Conservation (phyloP, 2,888 invertebrate genomes). For the Clepsis dumicolana region DNA sequence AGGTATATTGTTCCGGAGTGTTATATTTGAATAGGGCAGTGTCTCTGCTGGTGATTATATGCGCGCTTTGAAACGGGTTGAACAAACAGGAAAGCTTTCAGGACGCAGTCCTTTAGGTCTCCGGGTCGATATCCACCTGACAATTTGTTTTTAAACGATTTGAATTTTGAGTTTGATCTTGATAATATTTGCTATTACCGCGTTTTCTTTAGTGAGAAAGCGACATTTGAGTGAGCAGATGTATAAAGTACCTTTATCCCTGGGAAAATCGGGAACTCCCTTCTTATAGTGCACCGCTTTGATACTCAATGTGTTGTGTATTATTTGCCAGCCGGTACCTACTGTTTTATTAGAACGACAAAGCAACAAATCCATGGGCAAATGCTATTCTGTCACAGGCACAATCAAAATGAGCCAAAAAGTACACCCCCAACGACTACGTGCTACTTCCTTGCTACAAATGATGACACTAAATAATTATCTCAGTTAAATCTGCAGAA, state of each 20-base stretch:
- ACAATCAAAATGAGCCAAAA: no score
- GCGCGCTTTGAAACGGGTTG: slow-evolving; percentile 58
- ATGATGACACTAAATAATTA: slow-evolving; percentile 38
- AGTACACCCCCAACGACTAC: background rate
- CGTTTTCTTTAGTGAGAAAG: no score
- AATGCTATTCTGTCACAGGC: no score
- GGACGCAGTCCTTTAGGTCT: slow-evolving; percentile 50
- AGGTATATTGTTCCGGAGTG: slow-evolving; percentile 55
- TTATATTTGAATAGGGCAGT: slow-evolving; percentile 59
- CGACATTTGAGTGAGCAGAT: no score
- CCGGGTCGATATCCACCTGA: slow-evolving; percentile 42
- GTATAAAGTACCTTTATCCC: no score
- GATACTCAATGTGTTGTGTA: no score
- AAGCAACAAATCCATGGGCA: no score
- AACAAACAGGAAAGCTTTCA: slow-evolving; percentile 68
- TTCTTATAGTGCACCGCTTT: no score
- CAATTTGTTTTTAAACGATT: slow-evolving; percentile 25
- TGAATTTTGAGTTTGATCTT: slow-evolving; percentile 1
- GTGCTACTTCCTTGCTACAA: slow-evolving; percentile 7
- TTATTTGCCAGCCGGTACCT: no score
- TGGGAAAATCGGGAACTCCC: no score
- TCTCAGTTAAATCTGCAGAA: slow-evolving; percentile 28
- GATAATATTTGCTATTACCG: background rate
- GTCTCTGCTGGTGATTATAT: slow-evolving; percentile 62
- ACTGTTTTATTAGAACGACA: no score